Percentiles rank a stretch among this genome's conserved stretches.
Evolutionary conservation across 2,113 vertebrate species (phyloP).

Genomic region (Cercocebus atys): DNA sequence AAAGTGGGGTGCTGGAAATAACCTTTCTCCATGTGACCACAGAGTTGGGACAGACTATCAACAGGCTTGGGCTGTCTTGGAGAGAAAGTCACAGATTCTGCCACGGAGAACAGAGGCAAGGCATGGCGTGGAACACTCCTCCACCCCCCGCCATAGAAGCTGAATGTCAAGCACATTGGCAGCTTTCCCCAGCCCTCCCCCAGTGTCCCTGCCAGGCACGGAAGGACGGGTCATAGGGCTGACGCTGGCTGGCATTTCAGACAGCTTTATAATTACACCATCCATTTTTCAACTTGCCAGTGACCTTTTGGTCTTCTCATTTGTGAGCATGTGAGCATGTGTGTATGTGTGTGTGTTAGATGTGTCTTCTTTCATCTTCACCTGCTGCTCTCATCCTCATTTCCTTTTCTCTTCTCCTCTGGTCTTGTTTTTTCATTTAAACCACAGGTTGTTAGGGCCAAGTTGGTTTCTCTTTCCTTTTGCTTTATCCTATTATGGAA

Average conservation of each 20-base stretch:
- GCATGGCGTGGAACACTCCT: rapidly evolving
- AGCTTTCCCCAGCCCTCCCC: not conserved
- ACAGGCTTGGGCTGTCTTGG: not conserved
- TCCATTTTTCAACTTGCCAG: not conserved
- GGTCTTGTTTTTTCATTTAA: not conserved
- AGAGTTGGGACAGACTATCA: not conserved
- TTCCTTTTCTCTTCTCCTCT: not conserved
- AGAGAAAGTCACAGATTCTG: not conserved
- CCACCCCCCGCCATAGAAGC: not conserved
- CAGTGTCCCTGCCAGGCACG: rapidly evolving
- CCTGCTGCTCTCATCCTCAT: not conserved
- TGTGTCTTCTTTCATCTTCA: not conserved
- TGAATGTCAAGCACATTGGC: not conserved
- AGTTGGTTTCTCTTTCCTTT: not conserved
- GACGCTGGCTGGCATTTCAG: slow-evolving; percentile 13
- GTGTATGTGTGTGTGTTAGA: not conserved
- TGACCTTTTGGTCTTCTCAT: not conserved
- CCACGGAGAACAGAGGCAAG: not conserved
- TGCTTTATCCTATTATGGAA: not conserved
- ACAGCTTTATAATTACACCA: slow-evolving; percentile 45
- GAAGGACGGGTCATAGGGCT: not conserved
- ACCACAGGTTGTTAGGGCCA: no score
- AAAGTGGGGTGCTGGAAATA: slow-evolving; percentile 19
- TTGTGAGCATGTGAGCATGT: rapidly evolving
- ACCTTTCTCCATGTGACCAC: not conserved